Percentiles rank a stretch among this genome's conserved stretches.
Conservation (phyloP, 2,888 invertebrate species). For the Nowickia ferox region DNA sequence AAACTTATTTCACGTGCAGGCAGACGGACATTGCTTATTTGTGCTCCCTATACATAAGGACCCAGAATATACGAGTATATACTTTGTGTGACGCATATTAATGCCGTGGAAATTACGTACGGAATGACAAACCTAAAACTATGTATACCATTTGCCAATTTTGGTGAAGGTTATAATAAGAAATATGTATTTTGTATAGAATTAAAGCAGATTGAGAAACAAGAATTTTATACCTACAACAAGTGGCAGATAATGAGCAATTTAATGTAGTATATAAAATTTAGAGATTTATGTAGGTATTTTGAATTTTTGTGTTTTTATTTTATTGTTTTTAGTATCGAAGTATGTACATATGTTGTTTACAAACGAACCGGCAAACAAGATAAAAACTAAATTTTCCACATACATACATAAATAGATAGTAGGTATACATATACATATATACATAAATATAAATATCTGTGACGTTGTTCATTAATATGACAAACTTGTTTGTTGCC, state of each 20-base stretch:
- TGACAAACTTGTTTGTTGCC: conserved; percentile 1
- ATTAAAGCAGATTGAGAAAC: too few relatives aligned
- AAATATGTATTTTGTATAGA: too few relatives aligned
- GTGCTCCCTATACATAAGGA: too few relatives aligned
- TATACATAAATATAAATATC: background rate
- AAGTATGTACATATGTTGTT: background rate
- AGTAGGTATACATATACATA: background rate
- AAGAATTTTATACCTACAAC: background rate
- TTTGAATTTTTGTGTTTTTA: background rate
- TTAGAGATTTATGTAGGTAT: background rate
- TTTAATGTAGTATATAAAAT: background rate
- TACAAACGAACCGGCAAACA: conserved; percentile 2
- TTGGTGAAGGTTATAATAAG: too few relatives aligned
- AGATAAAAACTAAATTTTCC: background rate
- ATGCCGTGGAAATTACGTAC: too few relatives aligned
- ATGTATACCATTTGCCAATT: too few relatives aligned
- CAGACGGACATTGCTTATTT: too few relatives aligned
- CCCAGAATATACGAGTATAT: too few relatives aligned
- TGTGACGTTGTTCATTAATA: background rate
- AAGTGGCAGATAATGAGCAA: background rate
- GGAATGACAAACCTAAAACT: too few relatives aligned
- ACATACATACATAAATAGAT: background rate
- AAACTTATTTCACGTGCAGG: too few relatives aligned
- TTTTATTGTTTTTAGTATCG: background rate
- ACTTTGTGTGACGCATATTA: too few relatives aligned